These are phyloP conservation scores for Salmo trutta DNA, from an alignment of 2,797 vertebrate genomes.

Conservation along the genomic window DNA sequence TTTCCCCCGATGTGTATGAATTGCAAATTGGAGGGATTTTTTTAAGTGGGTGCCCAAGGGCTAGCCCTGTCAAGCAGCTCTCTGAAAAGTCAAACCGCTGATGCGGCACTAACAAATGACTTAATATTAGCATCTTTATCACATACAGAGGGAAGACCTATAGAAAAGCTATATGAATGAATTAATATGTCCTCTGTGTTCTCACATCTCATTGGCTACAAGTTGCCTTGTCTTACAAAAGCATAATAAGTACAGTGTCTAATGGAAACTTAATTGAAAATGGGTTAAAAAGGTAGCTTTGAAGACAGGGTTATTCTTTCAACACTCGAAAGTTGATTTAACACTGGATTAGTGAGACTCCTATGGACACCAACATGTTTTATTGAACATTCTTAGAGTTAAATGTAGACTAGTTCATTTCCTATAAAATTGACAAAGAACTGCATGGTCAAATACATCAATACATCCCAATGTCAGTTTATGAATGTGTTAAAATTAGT, in stretches of 20 bases:
- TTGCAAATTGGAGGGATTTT: constrained; percentile 74
- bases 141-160: constrained; percentile 72
- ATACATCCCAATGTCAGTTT: constrained; percentile 55
- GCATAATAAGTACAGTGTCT: constrained; percentile 68
- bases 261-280: constrained; percentile 69
- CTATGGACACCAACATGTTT: not conserved
- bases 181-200: constrained; percentile 77
- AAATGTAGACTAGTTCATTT: constrained; percentile 58
- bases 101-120: constrained; percentile 79
- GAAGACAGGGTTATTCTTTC: not conserved
- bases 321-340: not conserved
- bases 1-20: constrained; percentile 81
- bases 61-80: constrained; percentile 78
- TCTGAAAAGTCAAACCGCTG: constrained; percentile 78
- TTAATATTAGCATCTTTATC: constrained; percentile 77
- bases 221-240: constrained; percentile 69
- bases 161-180: constrained; percentile 65
- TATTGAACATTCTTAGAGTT: not conserved
- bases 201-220: constrained; percentile 66
- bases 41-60: constrained; percentile 70
- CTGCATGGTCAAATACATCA: not conserved
- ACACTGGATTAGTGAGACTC: no score
- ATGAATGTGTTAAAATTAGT: constrained; percentile 72
- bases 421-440: constrained; percentile 57
- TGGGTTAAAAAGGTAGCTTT: not conserved